phyloP scores from a whole-genome alignment of 2,888 invertebrate genomes.

The Dryocosmus kuriphilus region DNA sequence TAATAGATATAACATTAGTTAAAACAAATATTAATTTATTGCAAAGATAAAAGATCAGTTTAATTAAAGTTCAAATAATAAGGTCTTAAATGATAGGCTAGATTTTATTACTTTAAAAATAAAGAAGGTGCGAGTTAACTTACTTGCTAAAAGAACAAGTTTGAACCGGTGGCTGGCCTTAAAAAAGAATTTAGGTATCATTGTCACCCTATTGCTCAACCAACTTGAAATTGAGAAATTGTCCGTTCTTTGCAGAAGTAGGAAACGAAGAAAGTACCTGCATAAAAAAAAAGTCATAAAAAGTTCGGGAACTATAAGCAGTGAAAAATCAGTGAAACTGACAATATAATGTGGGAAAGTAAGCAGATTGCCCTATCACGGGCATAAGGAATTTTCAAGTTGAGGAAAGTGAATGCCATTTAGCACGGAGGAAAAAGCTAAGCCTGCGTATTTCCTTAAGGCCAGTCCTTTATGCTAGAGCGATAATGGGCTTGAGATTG shows the following conservation, averaged over 20 bases:
- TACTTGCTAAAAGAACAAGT: no score
- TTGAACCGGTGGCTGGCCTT: no score
- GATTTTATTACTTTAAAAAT: no score
- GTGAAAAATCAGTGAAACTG: conserved; percentile 18
- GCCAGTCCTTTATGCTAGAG: conserved; percentile 58
- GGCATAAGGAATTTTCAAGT: conserved; percentile 16
- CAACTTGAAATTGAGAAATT: neutral
- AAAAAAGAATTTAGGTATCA: no score
- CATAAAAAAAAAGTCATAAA: neutral
- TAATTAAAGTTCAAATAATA: no score
- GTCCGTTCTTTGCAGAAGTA: neutral
- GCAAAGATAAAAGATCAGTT: no score
- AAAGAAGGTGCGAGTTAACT: no score
- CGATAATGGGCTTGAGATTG: conserved; percentile 69
- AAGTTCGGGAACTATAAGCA: neutral
- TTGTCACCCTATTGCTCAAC: no score
- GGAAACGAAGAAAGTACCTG: neutral
- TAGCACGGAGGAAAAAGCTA: conserved; percentile 44
- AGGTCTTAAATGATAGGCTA: no score
- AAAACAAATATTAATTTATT: no score
- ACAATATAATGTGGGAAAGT: neutral
- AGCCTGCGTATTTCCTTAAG: conserved; percentile 50
- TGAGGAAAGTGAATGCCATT: conserved; percentile 26
- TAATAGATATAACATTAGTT: no score
- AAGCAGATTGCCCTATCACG: conserved; percentile 15